A percentile compares a stretch with the other conserved stretches of the same genome.
These are phyloP conservation scores for Micropoecilia bifurca DNA, from an alignment of 2,797 vertebrate genomes.

Conservation along the genomic window DNA sequence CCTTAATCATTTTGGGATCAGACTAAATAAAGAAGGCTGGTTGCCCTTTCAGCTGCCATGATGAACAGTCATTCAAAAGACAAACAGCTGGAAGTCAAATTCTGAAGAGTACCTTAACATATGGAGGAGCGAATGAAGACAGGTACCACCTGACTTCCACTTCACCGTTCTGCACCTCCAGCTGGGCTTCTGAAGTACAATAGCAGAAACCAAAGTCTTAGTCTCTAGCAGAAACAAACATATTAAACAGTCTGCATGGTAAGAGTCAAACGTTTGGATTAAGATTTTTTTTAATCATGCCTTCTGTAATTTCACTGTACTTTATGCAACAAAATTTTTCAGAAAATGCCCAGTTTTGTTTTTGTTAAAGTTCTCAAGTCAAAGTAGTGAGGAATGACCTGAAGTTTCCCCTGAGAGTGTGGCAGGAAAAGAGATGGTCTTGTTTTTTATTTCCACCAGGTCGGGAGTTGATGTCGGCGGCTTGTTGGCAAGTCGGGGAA, in stretches of 20 bases:
- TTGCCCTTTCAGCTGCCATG: not conserved
- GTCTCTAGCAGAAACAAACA: constrained; percentile 12
- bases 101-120: constrained; percentile 87
- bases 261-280: not conserved
- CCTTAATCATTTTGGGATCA: not conserved
- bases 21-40: not conserved
- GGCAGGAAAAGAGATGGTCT: constrained; percentile 84
- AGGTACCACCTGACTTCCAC: constrained; percentile 90
- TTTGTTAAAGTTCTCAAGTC: not conserved
- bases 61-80: not conserved
- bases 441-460: constrained; percentile 86
- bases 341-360: too few relatives aligned
- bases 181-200: constrained; percentile 80
- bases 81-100: constrained; percentile 8
- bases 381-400: constrained; percentile 74
- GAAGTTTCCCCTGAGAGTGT: constrained; percentile 86
- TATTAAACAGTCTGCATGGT: not conserved
- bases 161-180: constrained; percentile 90
- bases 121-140: constrained; percentile 93
- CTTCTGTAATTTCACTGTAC: not conserved
- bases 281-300: not conserved
- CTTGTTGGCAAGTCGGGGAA: constrained; percentile 65
- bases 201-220: constrained; percentile 1
- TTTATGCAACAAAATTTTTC: not conserved
- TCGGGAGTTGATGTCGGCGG: constrained; percentile 52